These are phyloP conservation scores for Andrena marginata DNA, from an alignment of 2,888 invertebrate genomes.

Conservation along the genomic window DNA sequence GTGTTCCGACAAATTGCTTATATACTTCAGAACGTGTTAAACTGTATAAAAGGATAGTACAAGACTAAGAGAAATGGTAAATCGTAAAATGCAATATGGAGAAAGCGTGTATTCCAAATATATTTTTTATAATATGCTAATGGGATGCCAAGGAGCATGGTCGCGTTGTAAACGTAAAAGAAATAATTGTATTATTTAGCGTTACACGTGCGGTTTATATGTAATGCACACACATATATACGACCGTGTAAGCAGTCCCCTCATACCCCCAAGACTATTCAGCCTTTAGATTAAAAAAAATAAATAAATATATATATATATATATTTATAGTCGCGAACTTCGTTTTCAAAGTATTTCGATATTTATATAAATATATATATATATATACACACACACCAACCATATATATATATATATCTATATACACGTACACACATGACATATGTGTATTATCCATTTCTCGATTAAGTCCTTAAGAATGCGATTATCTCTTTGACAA, in stretches of 20 bases:
- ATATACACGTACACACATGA: conserved; percentile 34
- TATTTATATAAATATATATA: conserved; percentile 55
- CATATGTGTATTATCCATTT: conserved; percentile 53
- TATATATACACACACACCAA: conserved; percentile 16
- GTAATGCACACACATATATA: conserved; percentile 62
- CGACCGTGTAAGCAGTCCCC: conserved; percentile 74
- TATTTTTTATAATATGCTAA: conserved; percentile 83
- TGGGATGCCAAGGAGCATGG: conserved; percentile 78
- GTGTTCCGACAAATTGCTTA: conserved; percentile 68
- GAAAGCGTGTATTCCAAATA: conserved; percentile 83
- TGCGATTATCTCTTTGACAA: conserved; percentile 41
- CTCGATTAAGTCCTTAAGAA: conserved; percentile 40
- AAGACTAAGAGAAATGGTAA: conserved; percentile 77
- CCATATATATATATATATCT: conserved; percentile 48
- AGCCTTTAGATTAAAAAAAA: conserved; percentile 57
- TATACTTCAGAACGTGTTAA: conserved; percentile 65
- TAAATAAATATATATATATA: background rate
- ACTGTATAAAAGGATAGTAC: conserved; percentile 76
- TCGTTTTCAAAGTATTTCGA: conserved; percentile 67
- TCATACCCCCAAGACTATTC: conserved; percentile 61
- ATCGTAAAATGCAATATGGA: conserved; percentile 81
- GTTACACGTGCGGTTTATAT: conserved; percentile 65
- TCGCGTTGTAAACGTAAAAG: conserved; percentile 66
- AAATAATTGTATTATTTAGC: conserved; percentile 76
- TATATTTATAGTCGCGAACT: conserved; percentile 41